phyloP scores from a whole-genome alignment of 2,113 vertebrate genomes.

The Chaetorhynchus papuensis region DNA sequence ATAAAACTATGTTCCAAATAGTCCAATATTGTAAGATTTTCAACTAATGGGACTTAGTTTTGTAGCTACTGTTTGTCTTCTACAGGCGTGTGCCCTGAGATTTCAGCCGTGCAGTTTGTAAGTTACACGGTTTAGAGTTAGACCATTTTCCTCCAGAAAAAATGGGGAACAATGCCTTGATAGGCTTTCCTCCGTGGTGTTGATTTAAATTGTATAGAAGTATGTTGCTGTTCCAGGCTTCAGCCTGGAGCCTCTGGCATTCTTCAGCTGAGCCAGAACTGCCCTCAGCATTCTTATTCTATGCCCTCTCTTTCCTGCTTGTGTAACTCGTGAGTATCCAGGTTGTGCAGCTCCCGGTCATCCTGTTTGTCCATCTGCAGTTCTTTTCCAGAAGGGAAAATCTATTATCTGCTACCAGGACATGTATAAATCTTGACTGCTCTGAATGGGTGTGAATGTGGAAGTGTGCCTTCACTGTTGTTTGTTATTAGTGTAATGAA shows the following conservation, averaged over 20 bases:
- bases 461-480: neutral
- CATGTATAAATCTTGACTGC: neutral
- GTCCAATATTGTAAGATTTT: neutral
- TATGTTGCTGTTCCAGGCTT: neutral
- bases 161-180: neutral
- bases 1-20: neutral
- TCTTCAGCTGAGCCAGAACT: neutral
- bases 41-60: neutral
- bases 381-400: neutral
- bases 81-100: neutral
- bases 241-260: neutral
- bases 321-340: accelerated
- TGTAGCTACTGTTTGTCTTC: neutral
- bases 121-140: neutral
- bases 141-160: neutral
- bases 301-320: neutral
- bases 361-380: neutral
- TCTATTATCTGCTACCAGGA: neutral
- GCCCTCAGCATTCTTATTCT: neutral
- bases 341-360: accelerated
- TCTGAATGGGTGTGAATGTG: neutral
- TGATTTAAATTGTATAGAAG: neutral
- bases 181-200: neutral
- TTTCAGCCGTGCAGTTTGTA: neutral
- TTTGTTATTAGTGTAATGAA: neutral